Percentiles rank a stretch among this genome's conserved stretches.
These are phyloP conservation scores for Selenia dentaria DNA, from an alignment of 2,888 invertebrate species.

Conservation along the genomic window DNA sequence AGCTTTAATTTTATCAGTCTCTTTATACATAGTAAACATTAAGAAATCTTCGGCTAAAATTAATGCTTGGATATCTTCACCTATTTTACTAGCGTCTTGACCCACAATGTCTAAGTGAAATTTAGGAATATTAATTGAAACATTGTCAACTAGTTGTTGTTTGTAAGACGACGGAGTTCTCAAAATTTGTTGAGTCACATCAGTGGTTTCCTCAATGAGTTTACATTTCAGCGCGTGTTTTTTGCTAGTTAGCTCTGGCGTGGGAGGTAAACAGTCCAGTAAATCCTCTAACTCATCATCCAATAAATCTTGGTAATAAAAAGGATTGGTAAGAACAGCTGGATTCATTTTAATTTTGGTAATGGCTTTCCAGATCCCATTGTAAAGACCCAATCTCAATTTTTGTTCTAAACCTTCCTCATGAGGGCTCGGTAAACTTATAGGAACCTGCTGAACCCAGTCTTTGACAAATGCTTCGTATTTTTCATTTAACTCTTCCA, in stretches of 20 bases:
- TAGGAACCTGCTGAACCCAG: constrained; percentile 56
- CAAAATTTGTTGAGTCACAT: constrained; percentile 44
- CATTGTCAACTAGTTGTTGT: constrained; percentile 50
- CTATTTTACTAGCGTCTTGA: constrained; percentile 34
- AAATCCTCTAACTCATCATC: constrained; percentile 64
- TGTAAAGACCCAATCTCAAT: constrained; percentile 51
- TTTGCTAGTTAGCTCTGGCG: constrained; percentile 43
- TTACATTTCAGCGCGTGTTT: constrained; percentile 51
- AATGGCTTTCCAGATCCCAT: constrained; percentile 57
- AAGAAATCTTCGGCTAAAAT: constrained; percentile 58
- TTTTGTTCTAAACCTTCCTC: constrained; percentile 42
- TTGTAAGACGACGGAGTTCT: constrained; percentile 45
- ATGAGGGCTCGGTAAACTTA: constrained; percentile 34
- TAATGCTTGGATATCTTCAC: constrained; percentile 51
- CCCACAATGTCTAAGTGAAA: constrained; percentile 20
- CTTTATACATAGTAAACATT: constrained; percentile 46
- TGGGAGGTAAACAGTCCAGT: constrained; percentile 52
- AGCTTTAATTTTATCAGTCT: constrained; percentile 49
- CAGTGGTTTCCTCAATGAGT: constrained; percentile 52
- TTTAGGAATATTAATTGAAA: constrained; percentile 43
- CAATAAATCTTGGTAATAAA: constrained; percentile 58
- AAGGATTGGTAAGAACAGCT: constrained; percentile 44
- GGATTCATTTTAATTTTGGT: constrained; percentile 57
- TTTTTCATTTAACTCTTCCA: constrained; percentile 40
- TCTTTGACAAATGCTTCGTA: constrained; percentile 48